Conservation (phyloP, 1,140 invertebrate genomes). For the Yoshiicerus persimilis region DNA sequence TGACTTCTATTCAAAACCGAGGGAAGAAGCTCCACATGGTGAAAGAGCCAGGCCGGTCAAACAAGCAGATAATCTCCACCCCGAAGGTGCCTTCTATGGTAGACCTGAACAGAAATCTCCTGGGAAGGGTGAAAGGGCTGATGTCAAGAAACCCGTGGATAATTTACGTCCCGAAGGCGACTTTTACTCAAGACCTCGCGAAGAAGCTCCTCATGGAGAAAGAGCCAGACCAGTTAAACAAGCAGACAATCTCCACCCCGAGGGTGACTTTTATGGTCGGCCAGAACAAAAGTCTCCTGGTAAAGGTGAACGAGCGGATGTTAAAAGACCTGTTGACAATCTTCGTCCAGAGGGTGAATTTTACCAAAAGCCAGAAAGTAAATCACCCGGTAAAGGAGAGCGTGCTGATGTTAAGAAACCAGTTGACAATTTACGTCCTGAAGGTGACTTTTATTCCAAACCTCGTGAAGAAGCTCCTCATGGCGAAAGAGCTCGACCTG, state of each 20-base stretch:
- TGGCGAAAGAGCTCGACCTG: constrained; percentile 55
- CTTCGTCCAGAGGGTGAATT: constrained; percentile 63
- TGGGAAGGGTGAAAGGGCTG: background rate
- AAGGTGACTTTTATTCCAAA: constrained; percentile 57
- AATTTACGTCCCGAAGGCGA: constrained; percentile 56
- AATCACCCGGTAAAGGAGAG: too few species aligned
- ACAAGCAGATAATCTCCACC: constrained; percentile 58
- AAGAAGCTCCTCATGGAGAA: constrained; percentile 53
- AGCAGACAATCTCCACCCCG: constrained; percentile 63
- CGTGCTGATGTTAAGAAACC: too few species aligned
- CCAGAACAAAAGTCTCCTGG: constrained; percentile 51
- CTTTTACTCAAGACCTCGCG: constrained; percentile 54
- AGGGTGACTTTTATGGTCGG: constrained; percentile 63
- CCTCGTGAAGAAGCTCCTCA: constrained; percentile 42
- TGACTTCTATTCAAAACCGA: constrained; percentile 44
- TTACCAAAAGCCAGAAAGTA: constrained; percentile 43
- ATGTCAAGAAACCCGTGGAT: constrained; percentile 57
- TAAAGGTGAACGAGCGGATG: constrained; percentile 56
- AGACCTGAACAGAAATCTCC: background rate
- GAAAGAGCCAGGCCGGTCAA: constrained; percentile 57
- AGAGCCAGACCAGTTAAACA: constrained; percentile 56
- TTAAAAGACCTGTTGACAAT: constrained; percentile 62
- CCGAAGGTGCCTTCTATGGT: constrained; percentile 59
- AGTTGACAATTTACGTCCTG: too few species aligned
- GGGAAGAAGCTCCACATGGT: constrained; percentile 51